These are phyloP conservation scores for Acanthaster planci DNA, from an alignment of 35 echinoderm and acorn worm genomes.

Conservation along the genomic window DNA sequence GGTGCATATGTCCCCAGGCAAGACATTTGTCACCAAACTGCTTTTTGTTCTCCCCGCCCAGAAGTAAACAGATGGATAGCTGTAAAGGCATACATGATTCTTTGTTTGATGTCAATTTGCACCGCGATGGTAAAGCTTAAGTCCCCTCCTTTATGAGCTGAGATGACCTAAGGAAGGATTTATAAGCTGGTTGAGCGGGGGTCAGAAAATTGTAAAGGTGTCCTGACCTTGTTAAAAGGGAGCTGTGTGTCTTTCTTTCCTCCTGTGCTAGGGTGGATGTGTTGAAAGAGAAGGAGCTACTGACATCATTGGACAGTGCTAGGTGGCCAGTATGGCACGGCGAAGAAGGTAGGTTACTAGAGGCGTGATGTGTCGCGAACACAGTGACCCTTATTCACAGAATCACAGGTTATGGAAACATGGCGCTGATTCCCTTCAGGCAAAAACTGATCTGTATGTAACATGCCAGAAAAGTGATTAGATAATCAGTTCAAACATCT, in stretches of 20 bases:
- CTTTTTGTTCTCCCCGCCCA: neutral
- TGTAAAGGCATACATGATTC: neutral
- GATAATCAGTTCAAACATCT: no score
- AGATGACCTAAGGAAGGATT: neutral
- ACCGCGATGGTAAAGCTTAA: neutral
- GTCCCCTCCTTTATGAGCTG: neutral
- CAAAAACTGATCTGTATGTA: no score
- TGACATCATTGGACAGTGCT: neutral
- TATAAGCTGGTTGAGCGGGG: neutral
- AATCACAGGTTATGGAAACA: no score
- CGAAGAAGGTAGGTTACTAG: conserved; percentile 24
- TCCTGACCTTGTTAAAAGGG: neutral
- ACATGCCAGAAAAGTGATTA: no score
- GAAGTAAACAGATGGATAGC: neutral
- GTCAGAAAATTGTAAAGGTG: neutral
- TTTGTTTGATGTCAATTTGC: neutral
- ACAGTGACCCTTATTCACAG: no score
- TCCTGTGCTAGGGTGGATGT: conserved; percentile 38
- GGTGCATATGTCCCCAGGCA: neutral
- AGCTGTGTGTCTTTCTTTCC: neutral
- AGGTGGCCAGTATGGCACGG: conserved; percentile 37
- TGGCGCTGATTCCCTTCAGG: no score
- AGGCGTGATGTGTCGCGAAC: no score
- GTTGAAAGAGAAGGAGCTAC: conserved; percentile 21
- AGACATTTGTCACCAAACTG: neutral